Evolutionary conservation across 2,797 vertebrate species (phyloP), one percentile per base, ranked within the genome.

Genomic region (Tangara arthus): DNA sequence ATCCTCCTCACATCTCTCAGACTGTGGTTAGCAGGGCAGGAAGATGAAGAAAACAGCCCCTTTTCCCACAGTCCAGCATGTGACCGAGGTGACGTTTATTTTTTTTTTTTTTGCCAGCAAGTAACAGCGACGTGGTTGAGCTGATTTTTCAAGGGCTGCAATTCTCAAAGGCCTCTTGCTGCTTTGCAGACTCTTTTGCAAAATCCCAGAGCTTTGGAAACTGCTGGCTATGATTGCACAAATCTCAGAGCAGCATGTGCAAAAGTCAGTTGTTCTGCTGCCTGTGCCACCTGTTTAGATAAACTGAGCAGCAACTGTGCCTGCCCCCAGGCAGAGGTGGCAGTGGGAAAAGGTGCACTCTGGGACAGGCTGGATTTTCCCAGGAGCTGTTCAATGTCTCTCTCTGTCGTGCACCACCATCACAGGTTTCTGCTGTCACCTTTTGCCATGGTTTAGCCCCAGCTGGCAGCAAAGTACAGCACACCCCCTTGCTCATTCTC

Each of bases 171-270:
- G 30, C 35, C 27, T 75, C 69, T 50, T 82, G 30, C 53, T 44
- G 42, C 79, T 94, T 90, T 73, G 41, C 49, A 75, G 34, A 60
- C 17, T 35, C 63, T 41, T 93, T 64, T 77, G 81, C 64, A 90
- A 94, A 94, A 83, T 34, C 46, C 42, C 37, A 65, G n/a, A 60
- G 78, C 76, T 94, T 89, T 90, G 79, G 75, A 82, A 93, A 50
- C 69, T 65, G 34, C 22, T 86, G 72, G 61, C 13, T 55, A 14
- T 0, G 2, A 30, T 76, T 77, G 76, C 87, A 81, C 69, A 83
- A 75, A 65, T 39, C 39, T n/a, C 1, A 0, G 82, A 85, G 57
- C 10, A 10, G 64, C 39, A 1, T n/a, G 72, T 71, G 56, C 70
- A 47, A 2, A 35, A 80, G 57, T 20, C 6, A 82, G 52, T 70